These are phyloP conservation scores for Drosophila meridionalis DNA, from an alignment of 2,888 invertebrate species.

Conservation along the genomic window DNA sequence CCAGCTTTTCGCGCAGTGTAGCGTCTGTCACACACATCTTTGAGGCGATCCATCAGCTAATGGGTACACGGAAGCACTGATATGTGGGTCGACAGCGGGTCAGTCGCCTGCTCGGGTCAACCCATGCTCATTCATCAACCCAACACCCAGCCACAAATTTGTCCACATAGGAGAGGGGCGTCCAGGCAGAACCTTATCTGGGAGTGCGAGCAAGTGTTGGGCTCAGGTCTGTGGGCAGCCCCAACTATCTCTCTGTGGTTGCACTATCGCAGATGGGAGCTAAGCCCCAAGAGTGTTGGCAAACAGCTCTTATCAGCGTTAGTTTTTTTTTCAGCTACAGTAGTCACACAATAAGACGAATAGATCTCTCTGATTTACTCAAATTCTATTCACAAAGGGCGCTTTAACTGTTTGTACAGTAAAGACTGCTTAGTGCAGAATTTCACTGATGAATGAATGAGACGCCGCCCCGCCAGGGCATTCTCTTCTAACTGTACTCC, in stretches of 20 bases:
- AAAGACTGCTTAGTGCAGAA: background rate
- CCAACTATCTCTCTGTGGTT: constrained; percentile 25
- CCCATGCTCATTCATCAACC: constrained; percentile 50
- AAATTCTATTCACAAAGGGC: too few relatives aligned
- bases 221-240: constrained; percentile 13
- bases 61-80: constrained; percentile 15
- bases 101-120: constrained; percentile 22
- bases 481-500: constrained; percentile 46
- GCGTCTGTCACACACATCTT: background rate
- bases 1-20: constrained; percentile 9
- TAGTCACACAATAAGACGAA: background rate
- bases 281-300: constrained; percentile 4
- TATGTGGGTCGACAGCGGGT: background rate
- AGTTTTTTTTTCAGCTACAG: background rate
- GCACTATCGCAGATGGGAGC: constrained; percentile 32
- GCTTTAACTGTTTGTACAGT: constrained; percentile 4
- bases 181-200: constrained; percentile 30
- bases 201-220: constrained; percentile 10
- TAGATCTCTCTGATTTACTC: too few relatives aligned
- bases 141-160: constrained; percentile 58
- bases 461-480: constrained; percentile 3
- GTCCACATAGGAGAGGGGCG: constrained; percentile 25
- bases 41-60: constrained; percentile 11
- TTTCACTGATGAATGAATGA: background rate
- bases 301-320: constrained; percentile 42